Evolutionary conservation across 2,797 vertebrate genomes (phyloP).

Genomic region (Champsocephalus esox): DNA sequence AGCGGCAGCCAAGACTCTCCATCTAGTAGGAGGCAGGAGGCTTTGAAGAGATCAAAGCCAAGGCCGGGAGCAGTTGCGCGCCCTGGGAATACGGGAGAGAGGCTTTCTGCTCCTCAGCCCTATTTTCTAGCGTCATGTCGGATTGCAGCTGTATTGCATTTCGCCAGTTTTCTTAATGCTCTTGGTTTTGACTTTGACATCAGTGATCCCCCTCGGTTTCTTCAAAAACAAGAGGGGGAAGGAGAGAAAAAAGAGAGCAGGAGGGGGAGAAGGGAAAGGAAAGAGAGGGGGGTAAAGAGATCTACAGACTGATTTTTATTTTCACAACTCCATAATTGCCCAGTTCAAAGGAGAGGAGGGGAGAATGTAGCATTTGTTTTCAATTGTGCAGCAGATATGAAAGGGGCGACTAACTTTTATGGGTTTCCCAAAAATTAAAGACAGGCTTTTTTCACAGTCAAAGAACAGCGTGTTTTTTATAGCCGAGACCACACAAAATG

Average conservation of each 20-base stretch:
- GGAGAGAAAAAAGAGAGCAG: slow-evolving; percentile 70
- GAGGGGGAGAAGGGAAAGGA: too few relatives aligned
- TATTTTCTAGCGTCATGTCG: slow-evolving; percentile 98
- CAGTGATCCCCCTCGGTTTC: slow-evolving; percentile 92
- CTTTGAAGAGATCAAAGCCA: slow-evolving; percentile 99
- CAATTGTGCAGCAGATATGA: slow-evolving; percentile 92
- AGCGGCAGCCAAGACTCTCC: slow-evolving; percentile 99
- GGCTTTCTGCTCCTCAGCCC: slow-evolving; percentile 98
- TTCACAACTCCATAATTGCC: slow-evolving; percentile 98
- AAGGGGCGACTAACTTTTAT: slow-evolving; percentile 95
- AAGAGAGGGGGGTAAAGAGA: slow-evolving; percentile 57
- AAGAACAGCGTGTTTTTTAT: slow-evolving; percentile 93
- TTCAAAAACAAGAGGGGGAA: slow-evolving; percentile 80
- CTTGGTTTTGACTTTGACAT: slow-evolving; percentile 99
- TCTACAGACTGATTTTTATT: slow-evolving; percentile 89
- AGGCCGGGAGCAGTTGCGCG: slow-evolving; percentile 99
- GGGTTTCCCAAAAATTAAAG: slow-evolving; percentile 97
- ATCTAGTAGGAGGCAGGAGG: slow-evolving; percentile 99
- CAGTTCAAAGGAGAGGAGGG: slow-evolving; percentile 91
- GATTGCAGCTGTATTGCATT: slow-evolving; percentile 99
- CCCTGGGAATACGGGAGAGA: slow-evolving; percentile 97
- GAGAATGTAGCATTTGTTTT: slow-evolving; percentile 94
- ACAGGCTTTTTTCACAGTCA: slow-evolving; percentile 91
- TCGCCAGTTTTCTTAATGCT: slow-evolving; percentile 98
- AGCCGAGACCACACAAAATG: slow-evolving; percentile 96